Evolutionary conservation across 30 jellyfish, hydroid and myxozoan species (phyloP), one percentile per base, ranked within the genome.

Genomic region (Chrysaora quinquecirrha): DNA sequence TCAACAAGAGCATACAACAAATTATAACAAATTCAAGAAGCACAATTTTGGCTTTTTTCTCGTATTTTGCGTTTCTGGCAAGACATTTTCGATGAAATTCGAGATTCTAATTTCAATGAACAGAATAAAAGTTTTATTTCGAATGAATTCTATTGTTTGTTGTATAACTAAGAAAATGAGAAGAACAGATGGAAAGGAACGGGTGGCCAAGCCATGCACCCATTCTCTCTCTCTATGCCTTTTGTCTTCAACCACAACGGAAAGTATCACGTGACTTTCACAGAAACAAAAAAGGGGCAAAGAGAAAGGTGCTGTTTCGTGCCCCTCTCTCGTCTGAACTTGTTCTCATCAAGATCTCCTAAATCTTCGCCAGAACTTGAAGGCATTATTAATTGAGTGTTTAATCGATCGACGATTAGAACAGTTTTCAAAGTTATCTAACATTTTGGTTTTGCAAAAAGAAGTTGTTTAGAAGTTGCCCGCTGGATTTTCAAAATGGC

Each of bases 161-260:
- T n/a, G n/a, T n/a, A n/a, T n/a, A n/a, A n/a, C n/a, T n/a, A n/a
- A n/a, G n/a, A n/a, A n/a, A n/a, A n/a, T n/a, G n/a, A n/a, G n/a
- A 14, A 38, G 80, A 71, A 71, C 93, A 82, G 93, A 71, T 82
- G 93, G 85, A 82, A 72, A n/a, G 2, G 77, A 70, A 38, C 93
- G 72, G 86, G 93, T 80, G 90, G 90, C 90, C 54, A 80, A 66
- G 77, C 83, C 48, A 50, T 80, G 90, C 61, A 47, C 90, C 90
- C 90, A 80, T 80, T 80, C 90, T 80, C 90, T 80, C 23, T 80
- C 81, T 18, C 76, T 47, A 65, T 50, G 76, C 75, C 90, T 35
- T 48, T 80, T 80, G 90, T 80, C 58, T 71, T 66, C 48, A 23
- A 62, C 20, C 76, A 80, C 81, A 80, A 64, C 74, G 49, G 34